Conservation (phyloP, 2,113 vertebrate genomes). For the Pluvianellus socialis region DNA sequence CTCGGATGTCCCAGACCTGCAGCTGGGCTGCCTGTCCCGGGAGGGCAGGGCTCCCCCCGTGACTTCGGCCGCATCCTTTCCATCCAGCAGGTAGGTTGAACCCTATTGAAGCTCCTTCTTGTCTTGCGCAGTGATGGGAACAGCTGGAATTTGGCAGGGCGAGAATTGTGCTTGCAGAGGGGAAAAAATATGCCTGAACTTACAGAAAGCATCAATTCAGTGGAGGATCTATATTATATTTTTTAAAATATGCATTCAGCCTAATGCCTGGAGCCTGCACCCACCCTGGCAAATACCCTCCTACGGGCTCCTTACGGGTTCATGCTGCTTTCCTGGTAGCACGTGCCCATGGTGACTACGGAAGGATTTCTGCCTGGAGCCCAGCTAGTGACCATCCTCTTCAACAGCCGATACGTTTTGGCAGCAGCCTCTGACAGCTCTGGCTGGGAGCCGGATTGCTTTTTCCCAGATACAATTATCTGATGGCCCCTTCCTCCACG, state of each 20-base stretch:
- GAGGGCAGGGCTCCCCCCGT: background rate
- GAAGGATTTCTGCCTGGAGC: background rate
- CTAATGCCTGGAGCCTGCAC: background rate
- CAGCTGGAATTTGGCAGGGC: background rate
- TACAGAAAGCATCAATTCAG: background rate
- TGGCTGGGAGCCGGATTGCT: background rate
- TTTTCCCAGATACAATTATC: background rate
- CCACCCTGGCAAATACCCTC: background rate
- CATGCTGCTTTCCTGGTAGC: background rate
- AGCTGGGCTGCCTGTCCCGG: background rate
- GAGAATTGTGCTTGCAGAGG: background rate
- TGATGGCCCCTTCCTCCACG: background rate
- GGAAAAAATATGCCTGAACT: background rate
- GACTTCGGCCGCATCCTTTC: background rate
- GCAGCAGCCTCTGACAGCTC: background rate
- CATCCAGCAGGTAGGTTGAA: background rate
- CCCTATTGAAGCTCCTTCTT: background rate
- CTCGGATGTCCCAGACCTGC: background rate
- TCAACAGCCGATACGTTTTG: background rate
- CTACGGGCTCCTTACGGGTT: background rate
- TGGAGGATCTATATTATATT: background rate
- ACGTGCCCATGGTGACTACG: background rate
- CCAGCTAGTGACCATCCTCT: background rate
- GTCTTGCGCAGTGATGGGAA: background rate
- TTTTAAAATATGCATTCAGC: background rate